These are phyloP conservation scores for Acanthopleura granulata DNA, from an alignment of 2,888 invertebrate genomes.

Conservation along the genomic window DNA sequence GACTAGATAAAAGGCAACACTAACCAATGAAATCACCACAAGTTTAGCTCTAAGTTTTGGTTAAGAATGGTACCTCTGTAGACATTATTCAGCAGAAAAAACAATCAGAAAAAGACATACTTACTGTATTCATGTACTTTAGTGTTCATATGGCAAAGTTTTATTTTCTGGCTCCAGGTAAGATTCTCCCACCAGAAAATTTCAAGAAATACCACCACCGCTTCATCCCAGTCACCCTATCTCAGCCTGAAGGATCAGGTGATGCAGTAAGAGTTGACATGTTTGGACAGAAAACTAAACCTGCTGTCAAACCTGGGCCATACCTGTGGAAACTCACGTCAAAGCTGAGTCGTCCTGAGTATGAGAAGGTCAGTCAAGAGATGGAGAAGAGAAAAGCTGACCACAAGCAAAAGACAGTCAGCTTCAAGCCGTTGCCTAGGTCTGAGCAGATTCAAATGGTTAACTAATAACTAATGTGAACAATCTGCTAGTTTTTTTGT, in stretches of 20 bases:
- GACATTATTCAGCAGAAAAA: no score
- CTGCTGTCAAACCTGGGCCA: slow-evolving; percentile 51
- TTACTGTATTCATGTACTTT: no score
- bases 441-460: no score
- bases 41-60: no score
- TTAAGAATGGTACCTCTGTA: no score
- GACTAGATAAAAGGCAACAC: no score
- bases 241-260: slow-evolving; percentile 32
- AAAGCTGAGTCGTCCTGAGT: slow-evolving; percentile 62
- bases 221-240: slow-evolving; percentile 49
- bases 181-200: slow-evolving; percentile 65
- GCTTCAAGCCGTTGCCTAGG: no score
- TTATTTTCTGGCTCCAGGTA: slow-evolving; percentile 46
- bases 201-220: slow-evolving; percentile 62
- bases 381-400: slow-evolving; percentile 34
- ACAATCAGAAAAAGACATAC: no score
- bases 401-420: neutral
- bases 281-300: slow-evolving; percentile 53
- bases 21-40: no score
- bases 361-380: slow-evolving; percentile 51
- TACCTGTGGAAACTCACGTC: slow-evolving; percentile 63
- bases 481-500: no score
- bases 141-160: neutral
- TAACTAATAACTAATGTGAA: no score
- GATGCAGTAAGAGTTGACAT: slow-evolving; percentile 49